Evolutionary conservation across 2,113 vertebrate genomes (phyloP).

Genomic region (Odocoileus virginianus): DNA sequence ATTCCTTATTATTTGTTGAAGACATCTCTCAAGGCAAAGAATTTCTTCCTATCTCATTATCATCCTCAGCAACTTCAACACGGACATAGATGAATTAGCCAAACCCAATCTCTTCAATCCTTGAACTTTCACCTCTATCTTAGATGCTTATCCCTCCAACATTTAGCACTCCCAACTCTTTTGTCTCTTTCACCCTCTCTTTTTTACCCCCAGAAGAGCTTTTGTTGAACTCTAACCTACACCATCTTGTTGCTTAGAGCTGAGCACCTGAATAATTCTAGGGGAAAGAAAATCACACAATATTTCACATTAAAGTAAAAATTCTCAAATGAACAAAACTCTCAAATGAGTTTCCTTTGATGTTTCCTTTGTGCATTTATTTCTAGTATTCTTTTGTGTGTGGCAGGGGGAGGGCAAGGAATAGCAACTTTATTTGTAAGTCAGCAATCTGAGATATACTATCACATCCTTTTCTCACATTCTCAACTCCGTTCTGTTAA

Average conservation of each 20-base stretch:
- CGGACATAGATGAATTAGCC: not conserved
- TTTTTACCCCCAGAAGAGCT: not conserved
- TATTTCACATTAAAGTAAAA: not conserved
- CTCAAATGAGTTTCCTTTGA: not conserved
- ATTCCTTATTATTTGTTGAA: not conserved
- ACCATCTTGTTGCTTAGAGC: not conserved
- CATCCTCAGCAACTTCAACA: not conserved
- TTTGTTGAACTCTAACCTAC: not conserved
- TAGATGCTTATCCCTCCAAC: not conserved
- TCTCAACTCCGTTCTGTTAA: not conserved
- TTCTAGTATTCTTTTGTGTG: not conserved
- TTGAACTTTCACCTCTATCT: not conserved
- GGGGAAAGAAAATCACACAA: not conserved
- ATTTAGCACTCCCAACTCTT: not conserved
- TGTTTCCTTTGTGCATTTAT: not conserved
- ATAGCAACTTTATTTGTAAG: not conserved
- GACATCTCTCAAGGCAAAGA: not conserved
- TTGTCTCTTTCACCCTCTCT: not conserved
- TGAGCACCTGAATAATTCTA: not conserved
- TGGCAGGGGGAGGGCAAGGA: not conserved
- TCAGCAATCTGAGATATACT: not conserved
- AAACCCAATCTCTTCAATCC: not conserved
- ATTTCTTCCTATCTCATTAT: not conserved
- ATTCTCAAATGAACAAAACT: not conserved
- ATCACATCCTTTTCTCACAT: not conserved